These are phyloP conservation scores for Ceratitis capitata DNA, from an alignment of 1,140 invertebrate genomes.

Conservation along the genomic window DNA sequence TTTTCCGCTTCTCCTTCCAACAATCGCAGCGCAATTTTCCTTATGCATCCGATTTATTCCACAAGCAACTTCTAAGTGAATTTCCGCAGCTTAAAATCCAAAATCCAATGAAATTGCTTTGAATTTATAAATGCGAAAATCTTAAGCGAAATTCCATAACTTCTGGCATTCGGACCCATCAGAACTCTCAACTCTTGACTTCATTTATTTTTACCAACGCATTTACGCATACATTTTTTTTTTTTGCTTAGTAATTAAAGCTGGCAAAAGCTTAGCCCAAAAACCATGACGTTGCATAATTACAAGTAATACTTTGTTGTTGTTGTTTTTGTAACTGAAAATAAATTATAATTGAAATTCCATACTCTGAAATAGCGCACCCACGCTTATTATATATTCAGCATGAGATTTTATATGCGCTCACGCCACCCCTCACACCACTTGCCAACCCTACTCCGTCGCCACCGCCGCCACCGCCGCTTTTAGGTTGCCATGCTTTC, in stretches of 20 bases:
- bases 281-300: background rate
- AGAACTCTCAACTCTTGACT: slow-evolving; percentile 6
- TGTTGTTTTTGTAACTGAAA: background rate
- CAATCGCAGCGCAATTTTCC: background rate
- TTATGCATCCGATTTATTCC: too few relatives aligned
- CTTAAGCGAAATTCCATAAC: slow-evolving; percentile 15
- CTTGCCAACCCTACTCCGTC: too few relatives aligned
- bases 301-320: background rate
- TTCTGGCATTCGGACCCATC: background rate
- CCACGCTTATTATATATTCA: background rate
- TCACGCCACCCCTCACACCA: background rate
- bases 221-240: background rate
- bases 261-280: background rate
- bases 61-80: slow-evolving; percentile 2
- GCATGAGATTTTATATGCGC: too few relatives aligned
- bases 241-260: background rate
- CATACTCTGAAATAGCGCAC: background rate
- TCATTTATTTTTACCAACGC: slow-evolving; percentile 5
- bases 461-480: background rate
- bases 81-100: slow-evolving; percentile 8
- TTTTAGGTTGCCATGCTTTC: background rate
- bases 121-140: slow-evolving; percentile 21
- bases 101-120: background rate
- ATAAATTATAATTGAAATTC: background rate
- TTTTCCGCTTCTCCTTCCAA: background rate